Percentiles rank a stretch among this genome's conserved stretches.
These are phyloP conservation scores for Tamias sibiricus DNA, from an alignment of 2,113 vertebrate species.

Conservation along the genomic window DNA sequence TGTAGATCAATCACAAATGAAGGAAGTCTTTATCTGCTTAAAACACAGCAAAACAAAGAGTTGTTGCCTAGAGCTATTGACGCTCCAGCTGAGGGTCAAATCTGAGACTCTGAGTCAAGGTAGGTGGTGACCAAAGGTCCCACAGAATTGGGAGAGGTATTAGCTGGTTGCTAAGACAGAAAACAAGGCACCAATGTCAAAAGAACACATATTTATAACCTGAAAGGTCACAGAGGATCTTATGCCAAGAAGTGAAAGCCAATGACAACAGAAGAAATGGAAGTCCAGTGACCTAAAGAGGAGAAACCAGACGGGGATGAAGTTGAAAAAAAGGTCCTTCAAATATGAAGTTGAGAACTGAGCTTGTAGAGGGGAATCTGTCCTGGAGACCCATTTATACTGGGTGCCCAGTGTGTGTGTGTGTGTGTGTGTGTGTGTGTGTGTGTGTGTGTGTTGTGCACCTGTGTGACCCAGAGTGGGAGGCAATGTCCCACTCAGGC, in stretches of 20 bases:
- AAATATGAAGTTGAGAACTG: not conserved
- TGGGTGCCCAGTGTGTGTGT: rapidly evolving
- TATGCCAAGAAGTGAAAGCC: not conserved
- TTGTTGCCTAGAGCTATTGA: not conserved
- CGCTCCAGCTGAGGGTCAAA: not conserved
- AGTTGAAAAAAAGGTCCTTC: not conserved
- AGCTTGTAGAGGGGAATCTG: not conserved
- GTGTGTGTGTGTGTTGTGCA: not conserved
- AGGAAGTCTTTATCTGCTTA: not conserved
- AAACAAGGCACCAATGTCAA: not conserved
- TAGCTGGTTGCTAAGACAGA: not conserved
- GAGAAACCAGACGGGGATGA: not conserved
- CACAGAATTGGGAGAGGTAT: not conserved
- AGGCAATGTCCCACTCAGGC: not conserved
- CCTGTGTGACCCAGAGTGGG: not conserved
- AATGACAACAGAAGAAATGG: not conserved
- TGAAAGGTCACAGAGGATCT: not conserved
- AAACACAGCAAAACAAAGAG: not conserved
- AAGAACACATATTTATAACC: not conserved
- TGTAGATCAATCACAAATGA: not conserved
- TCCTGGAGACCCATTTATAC: not conserved
- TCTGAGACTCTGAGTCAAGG: not conserved
- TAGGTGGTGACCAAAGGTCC: not conserved
- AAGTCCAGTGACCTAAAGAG: not conserved
- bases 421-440: too few species aligned